phyloP scores from a whole-genome alignment of 2,797 vertebrate species.

The Sebastes trivittatus region DNA sequence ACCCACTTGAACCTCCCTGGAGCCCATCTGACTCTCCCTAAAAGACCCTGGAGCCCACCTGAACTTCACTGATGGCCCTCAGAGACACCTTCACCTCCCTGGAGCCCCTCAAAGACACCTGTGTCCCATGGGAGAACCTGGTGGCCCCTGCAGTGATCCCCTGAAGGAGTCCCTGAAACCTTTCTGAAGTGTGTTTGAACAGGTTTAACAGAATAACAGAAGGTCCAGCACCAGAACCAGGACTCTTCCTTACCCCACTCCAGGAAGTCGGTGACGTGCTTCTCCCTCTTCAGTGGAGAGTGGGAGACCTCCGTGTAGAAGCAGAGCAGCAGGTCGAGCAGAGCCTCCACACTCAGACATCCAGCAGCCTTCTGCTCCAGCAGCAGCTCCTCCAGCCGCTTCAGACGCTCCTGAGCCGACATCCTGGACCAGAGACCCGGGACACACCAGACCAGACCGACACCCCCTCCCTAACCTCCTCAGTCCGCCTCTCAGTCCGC shows the following conservation, averaged over 20 bases:
- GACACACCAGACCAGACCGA: background rate
- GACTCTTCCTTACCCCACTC: conserved; percentile 86
- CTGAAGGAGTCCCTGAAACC: too few relatives aligned
- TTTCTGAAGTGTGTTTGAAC: too few relatives aligned
- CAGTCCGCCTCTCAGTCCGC: conserved; percentile 6
- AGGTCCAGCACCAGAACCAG: too few relatives aligned
- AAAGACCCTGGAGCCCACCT: too few relatives aligned
- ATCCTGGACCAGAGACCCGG: conserved; percentile 69
- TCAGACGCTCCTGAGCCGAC: conserved; percentile 94
- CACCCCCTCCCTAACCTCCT: background rate
- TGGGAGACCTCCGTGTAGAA: conserved; percentile 89
- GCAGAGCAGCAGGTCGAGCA: conserved; percentile 93
- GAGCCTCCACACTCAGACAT: conserved; percentile 91
- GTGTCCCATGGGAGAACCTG: too few relatives aligned
- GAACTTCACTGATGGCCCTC: too few relatives aligned
- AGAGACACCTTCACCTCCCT: too few relatives aligned
- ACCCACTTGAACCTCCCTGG: background rate
- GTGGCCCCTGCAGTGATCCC: too few relatives aligned
- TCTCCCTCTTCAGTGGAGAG: conserved; percentile 90
- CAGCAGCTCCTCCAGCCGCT: conserved; percentile 94
- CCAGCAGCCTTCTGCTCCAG: conserved; percentile 84
- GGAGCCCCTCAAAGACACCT: background rate
- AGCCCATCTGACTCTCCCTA: too few relatives aligned
- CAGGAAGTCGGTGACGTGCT: conserved; percentile 95
- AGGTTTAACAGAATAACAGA: too few relatives aligned